Conservation (phyloP, 1,140 invertebrate genomes). For the Lepidurus packardi region DNA sequence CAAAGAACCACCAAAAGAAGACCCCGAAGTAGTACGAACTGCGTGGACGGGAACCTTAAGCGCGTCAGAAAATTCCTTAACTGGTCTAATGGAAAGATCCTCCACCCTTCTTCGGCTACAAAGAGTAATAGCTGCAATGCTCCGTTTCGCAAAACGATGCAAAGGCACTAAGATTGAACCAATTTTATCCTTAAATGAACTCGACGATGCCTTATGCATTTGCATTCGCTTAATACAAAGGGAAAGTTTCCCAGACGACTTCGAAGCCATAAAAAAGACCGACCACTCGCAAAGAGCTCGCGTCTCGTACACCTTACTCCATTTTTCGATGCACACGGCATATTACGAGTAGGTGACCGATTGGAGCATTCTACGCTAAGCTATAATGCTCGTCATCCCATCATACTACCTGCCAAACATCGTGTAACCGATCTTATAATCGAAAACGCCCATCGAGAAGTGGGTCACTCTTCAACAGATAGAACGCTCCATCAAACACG, state of each 20-base stretch:
- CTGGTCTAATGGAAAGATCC: background rate
- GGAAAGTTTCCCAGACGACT: background rate
- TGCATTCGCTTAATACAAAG: background rate
- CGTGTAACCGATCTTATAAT: conserved; percentile 12
- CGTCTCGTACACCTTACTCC: conserved; percentile 8
- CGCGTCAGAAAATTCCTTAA: background rate
- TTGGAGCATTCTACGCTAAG: background rate
- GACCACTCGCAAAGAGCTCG: background rate
- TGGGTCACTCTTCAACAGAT: background rate
- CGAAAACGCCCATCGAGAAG: background rate
- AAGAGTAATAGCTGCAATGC: background rate
- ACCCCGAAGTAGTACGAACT: background rate
- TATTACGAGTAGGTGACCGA: conserved; percentile 7
- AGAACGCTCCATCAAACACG: conserved; percentile 9
- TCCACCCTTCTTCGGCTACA: background rate
- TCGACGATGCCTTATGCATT: background rate
- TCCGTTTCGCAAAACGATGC: background rate
- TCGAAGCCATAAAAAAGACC: background rate
- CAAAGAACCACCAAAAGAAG: no score
- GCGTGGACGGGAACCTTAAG: background rate
- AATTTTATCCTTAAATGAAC: background rate
- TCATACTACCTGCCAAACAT: background rate
- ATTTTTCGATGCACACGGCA: conserved; percentile 7
- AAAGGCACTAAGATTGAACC: background rate
- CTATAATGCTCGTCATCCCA: background rate